Evolutionary conservation across 2,888 invertebrate species (phyloP), one percentile per base, ranked within the genome.

Genomic region (Melipona bicolor): DNA sequence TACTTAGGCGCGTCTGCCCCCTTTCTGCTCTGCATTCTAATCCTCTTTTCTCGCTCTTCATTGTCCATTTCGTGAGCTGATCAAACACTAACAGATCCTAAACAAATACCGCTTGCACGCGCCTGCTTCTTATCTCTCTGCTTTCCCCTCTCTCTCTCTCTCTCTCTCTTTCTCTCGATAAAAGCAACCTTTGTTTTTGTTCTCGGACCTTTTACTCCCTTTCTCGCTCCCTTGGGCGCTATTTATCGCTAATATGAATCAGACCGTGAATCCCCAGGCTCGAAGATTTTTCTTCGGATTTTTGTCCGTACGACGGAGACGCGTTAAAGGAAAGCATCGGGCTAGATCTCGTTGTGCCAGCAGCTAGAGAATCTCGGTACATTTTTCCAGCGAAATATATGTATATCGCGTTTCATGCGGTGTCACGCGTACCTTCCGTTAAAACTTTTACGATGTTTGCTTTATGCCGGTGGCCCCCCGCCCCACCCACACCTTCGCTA

Each of bases 41-140:
- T 87, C 81, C 83, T 83, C 84, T 83, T 81, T 74, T 56, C 64
- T 19, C 72, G 61, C 49, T 76, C 67, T 77, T 84, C 69, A 50
- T 79, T 85, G 78, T 86, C 87, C 86, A 84, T 87, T 88, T 83
- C 79, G 83, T 43, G 64, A 79, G 86, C 71, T 83, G 84, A 72
- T 85, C 88, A 89, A 91, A 90, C 81, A 88, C 86, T 83, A 73
- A 19, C n/a, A 83, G 81, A 79, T 88, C 91, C 89, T 89, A 88
- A 90, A 91, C 90, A 92, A 91, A 91, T 90, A 92, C 89, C 77
- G 71, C 49, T 24, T 67, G 78, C 84, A 69, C 79, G 77, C 72
- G 85, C 6, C 17, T 76, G 78, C 76, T 82, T 76, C 79, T 80
- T 73, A 86, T 86, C 9, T 27, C 27, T 61, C 0, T 61, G 6